These are phyloP conservation scores for Muntiacus reevesi DNA, from an alignment of 2,113 vertebrate genomes.

Conservation along the genomic window DNA sequence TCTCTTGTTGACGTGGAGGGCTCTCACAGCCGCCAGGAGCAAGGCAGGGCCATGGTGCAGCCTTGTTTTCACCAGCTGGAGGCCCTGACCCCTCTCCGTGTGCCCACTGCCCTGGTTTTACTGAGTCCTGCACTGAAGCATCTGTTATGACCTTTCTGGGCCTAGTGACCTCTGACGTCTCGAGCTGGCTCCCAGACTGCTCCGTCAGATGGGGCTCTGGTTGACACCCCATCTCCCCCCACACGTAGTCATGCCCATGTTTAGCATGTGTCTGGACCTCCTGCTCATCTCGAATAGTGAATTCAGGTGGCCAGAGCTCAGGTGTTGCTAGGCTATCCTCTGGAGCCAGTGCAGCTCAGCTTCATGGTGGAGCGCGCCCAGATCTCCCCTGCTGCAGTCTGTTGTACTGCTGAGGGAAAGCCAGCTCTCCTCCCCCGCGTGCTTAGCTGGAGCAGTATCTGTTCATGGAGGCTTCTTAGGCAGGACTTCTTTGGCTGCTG, in stretches of 20 bases:
- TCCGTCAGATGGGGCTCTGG: background rate
- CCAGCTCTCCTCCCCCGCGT: slow-evolving; percentile 4
- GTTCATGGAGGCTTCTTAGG: slow-evolving; percentile 51
- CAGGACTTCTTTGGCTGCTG: background rate
- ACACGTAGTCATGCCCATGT: background rate
- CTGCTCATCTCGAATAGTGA: background rate
- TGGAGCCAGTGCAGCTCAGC: background rate
- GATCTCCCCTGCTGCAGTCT: slow-evolving; percentile 12
- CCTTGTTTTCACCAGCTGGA: background rate
- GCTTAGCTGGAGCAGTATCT: slow-evolving; percentile 32
- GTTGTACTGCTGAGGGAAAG: background rate
- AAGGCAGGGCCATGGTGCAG: background rate
- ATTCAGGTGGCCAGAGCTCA: background rate
- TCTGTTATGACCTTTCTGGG: background rate
- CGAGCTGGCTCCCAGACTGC: background rate
- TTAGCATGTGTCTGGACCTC: background rate
- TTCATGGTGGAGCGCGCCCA: background rate
- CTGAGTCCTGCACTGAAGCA: background rate
- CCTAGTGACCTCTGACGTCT: background rate
- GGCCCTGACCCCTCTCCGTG: background rate
- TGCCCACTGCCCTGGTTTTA: background rate
- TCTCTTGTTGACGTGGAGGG: background rate
- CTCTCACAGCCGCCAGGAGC: background rate
- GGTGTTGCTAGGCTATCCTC: background rate
- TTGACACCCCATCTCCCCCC: background rate